Conservation (phyloP, 2,888 invertebrate species). For the Cordylochernes scorpioides region DNA sequence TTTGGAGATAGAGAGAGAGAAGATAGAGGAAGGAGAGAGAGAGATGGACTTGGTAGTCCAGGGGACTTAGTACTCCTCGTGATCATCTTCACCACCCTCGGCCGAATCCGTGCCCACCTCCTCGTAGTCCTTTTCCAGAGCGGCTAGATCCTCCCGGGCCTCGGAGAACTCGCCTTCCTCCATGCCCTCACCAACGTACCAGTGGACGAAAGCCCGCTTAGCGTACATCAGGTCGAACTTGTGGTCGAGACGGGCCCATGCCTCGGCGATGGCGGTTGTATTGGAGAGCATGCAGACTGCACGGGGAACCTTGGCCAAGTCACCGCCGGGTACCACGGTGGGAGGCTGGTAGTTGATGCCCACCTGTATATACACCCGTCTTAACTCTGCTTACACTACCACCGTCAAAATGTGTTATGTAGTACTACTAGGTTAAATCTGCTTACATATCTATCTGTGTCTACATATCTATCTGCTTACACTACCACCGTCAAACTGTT, state of each 20-base stretch:
- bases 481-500: no score
- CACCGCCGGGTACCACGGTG: constrained; percentile 36
- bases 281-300: constrained; percentile 65
- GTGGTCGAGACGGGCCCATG: constrained; percentile 84
- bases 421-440: no score
- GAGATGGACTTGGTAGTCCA: no score
- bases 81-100: constrained; percentile 16
- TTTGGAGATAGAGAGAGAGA: no score
- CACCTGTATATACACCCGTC: no score
- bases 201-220: constrained; percentile 86
- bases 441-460: no score
- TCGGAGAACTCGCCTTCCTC: constrained; percentile 27
- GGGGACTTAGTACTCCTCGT: constrained; percentile 10
- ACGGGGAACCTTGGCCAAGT: constrained; percentile 43
- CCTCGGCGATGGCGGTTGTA: constrained; percentile 83
- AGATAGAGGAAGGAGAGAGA: no score
- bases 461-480: no score
- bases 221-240: constrained; percentile 93
- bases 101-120: constrained; percentile 19
- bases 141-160: constrained; percentile 23
- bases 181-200: constrained; percentile 34
- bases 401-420: no score
- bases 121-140: constrained; percentile 24
- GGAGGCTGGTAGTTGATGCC: constrained; percentile 32
- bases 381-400: no score